phyloP scores from a whole-genome alignment of 2,888 invertebrate species.

The Dicranocentrus wangi region DNA sequence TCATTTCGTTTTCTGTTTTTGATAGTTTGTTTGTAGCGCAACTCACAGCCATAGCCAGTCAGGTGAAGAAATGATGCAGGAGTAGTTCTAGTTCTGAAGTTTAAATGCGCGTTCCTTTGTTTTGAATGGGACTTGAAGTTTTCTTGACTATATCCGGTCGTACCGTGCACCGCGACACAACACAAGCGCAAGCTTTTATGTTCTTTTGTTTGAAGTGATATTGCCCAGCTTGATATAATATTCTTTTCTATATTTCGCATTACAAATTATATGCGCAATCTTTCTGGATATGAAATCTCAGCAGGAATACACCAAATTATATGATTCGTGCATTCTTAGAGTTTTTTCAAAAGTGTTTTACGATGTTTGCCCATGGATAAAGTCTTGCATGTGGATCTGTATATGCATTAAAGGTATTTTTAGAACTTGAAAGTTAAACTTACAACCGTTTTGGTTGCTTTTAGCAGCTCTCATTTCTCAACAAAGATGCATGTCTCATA shows the following conservation, averaged over 20 bases:
- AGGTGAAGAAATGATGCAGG: not conserved
- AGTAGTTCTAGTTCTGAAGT: not conserved
- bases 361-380: too few relatives aligned
- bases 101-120: not conserved
- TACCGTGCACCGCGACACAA: slow-evolving; percentile 21
- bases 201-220: slow-evolving; percentile 26
- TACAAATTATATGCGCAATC: slow-evolving; percentile 1
- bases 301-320: slow-evolving; percentile 5
- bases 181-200: slow-evolving; percentile 21
- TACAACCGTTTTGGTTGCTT: too few relatives aligned
- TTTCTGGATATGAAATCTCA: not conserved
- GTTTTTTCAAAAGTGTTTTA: not conserved
- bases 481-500: not conserved
- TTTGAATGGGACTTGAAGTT: not conserved
- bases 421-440: not conserved
- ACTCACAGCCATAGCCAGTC: not conserved
- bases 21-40: not conserved
- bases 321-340: slow-evolving; percentile 5
- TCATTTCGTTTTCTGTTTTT: slow-evolving; percentile 1
- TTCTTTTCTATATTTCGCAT: slow-evolving; percentile 12
- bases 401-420: slow-evolving; percentile 1
- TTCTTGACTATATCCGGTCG: not conserved
- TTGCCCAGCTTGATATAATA: not conserved
- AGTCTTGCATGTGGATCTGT: too few relatives aligned
- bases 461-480: not conserved